Base-by-base conservation (phyloP, 2,797 vertebrate species). In the Heliangelus exortis region DNA sequence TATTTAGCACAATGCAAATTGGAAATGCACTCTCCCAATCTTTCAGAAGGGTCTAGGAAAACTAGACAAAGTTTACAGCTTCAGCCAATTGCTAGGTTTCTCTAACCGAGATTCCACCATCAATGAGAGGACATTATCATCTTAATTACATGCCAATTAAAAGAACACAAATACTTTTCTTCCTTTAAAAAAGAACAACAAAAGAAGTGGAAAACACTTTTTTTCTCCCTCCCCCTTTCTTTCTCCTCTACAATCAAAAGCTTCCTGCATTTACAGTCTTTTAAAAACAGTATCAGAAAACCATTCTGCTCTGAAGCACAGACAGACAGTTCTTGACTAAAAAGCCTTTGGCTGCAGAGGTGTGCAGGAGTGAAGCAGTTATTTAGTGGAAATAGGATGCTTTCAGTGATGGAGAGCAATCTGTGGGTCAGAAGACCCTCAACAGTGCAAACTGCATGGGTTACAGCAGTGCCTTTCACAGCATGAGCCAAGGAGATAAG, bases 381-480 rank as follows among this genome's bases (percentile, higher is more conserved):
- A 80, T 84, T 33, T 25, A 83, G 88, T 59, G 53, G 79, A 95
- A 93, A 87, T 59, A 39, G 68, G 73, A 71, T 81, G 6, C 58
- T 62, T 91, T 84, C 75, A 61, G 54, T 31, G 62, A 63, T 36
- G 68, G 92, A 71, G 87, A 93, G 63, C 71, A 91, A 95, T n/a
- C 82, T 91, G 73, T 81, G 73, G 61, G 80, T 88, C 95, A 90
- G 72, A 76, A 94, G 94, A 77, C 65, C 91, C 94, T 93, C 79
- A 84, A 16, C 36, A 90, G 29, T 50, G 92, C 84, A 94, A 95
- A 93, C 66, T 69, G 92, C 26, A 87, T 2, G 1, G 6, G 13
- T 78, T 77, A 85, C 43, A 74, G 39, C 29, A n/a, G 21, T 92
- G 78, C 83, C 51, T 41, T 94, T 88, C 86, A 90, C 84, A 91